Conservation (phyloP, 64 coral and sea anemone species). For the Cladopsammia gracilis region DNA sequence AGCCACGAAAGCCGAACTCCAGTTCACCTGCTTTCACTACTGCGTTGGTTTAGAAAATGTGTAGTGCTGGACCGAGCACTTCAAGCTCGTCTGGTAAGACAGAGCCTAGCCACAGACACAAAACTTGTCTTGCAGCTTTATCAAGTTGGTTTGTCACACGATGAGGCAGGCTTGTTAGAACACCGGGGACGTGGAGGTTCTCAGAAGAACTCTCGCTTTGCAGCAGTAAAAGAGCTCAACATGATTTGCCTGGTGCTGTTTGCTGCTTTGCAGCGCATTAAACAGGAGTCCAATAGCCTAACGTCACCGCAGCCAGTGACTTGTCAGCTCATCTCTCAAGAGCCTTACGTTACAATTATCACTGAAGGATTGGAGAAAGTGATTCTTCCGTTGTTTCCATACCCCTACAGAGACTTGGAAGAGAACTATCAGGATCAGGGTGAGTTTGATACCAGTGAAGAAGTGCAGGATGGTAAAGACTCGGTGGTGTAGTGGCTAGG, state of each 20-base stretch:
- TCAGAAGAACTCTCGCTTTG: neutral
- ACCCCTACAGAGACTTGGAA: constrained; percentile 5
- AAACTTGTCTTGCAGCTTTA: constrained; percentile 33
- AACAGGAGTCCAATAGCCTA: neutral
- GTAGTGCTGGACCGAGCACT: neutral
- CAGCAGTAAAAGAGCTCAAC: constrained; percentile 12
- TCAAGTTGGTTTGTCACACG: neutral
- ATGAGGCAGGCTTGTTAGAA: neutral
- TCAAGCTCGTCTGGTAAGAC: constrained; percentile 6
- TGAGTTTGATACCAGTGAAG: neutral
- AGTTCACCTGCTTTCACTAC: neutral
- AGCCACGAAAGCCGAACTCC: neutral
- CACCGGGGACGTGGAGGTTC: neutral
- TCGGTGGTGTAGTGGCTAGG: too few species aligned
- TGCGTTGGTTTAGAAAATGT: constrained; percentile 36
- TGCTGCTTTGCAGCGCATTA: constrained; percentile 23
- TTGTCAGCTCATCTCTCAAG: neutral
- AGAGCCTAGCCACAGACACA: neutral
- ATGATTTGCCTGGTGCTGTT: constrained; percentile 47
- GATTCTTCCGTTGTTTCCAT: constrained; percentile 26
- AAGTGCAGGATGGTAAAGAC: too few species aligned
- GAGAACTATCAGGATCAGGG: neutral
- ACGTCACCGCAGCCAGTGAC: neutral
- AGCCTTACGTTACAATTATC: constrained; percentile 18
- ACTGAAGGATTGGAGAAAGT: constrained; percentile 15